Base-by-base conservation (phyloP, 1,140 invertebrate species). In the Ceratoteleas bidentatus region DNA sequence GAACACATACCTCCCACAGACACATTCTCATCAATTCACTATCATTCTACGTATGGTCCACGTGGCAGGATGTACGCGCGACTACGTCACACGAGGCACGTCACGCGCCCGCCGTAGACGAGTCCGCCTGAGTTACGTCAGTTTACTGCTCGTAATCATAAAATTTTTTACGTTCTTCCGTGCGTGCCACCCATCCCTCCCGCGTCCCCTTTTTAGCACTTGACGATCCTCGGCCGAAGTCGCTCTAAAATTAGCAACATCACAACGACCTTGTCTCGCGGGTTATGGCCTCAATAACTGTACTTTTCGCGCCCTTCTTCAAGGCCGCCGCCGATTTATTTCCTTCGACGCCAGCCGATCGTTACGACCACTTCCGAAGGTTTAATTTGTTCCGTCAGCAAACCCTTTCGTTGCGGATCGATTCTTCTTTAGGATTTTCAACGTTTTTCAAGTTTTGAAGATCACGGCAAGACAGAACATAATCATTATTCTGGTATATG, bases 101-200 rank as follows among this genome's bases (percentile, higher is more conserved):
- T 89, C 87, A 89, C 84, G 81, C 70, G 76, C 74, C 36, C 43
- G 66, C 75, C 61, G 81, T 89, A 87, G 87, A 88, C 87, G 81
- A 75, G 76, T 70, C 24, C 43, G 66, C 72, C 61, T 86, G 78
- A 80, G 85, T 91, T 91, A 90, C 90, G 90, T 91, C 90, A 92
- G 84, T 92, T 92, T 90, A 92, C 91, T 90, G 87, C 86, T 88
- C 85, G 86, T 85, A 85, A 90, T 90, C 89, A 88, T 91, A 91
- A 92, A 91, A 91, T 85, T 88, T 90, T 91, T 91, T 92, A 91
- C 87, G 85, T 86, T 83, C 83, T 81, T 87, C 76, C 83, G 85
- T 77, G 81, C 84, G 78, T 84, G 85, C 81, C 79, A 80, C 72
- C 83, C 65, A 72, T 78, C 47, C 58, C 54, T 57, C 57, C 45